phyloP scores from a whole-genome alignment of 2,888 invertebrate species.

The Scaptomyza parva region DNA sequence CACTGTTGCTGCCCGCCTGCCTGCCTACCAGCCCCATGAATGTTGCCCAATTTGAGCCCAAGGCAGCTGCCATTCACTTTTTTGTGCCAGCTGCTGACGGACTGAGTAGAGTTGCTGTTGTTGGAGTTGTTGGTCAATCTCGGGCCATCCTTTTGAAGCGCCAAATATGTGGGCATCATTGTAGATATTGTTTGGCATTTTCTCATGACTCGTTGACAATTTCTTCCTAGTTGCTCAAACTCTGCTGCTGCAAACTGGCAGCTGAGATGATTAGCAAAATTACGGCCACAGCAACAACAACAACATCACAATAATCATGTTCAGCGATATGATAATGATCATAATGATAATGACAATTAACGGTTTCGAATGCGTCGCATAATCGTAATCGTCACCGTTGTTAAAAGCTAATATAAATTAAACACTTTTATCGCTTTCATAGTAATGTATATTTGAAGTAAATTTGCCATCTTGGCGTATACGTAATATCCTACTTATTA shows the following conservation, averaged over 20 bases:
- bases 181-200: conserved; percentile 44
- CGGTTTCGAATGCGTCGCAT: neutral
- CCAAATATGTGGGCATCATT: conserved; percentile 39
- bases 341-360: conserved; percentile 6
- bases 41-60: conserved; percentile 67
- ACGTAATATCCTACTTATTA: conserved; percentile 14
- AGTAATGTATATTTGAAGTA: neutral
- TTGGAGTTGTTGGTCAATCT: conserved; percentile 45
- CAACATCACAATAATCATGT: conserved; percentile 21
- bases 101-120: too few relatives aligned
- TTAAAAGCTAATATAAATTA: conserved; percentile 27
- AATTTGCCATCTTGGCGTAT: conserved; percentile 15
- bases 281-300: conserved; percentile 12
- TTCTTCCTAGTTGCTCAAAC: conserved; percentile 70
- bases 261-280: conserved; percentile 68
- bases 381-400: conserved; percentile 1
- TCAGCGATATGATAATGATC: conserved; percentile 11
- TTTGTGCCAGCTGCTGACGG: conserved; percentile 34
- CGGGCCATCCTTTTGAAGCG: conserved; percentile 60
- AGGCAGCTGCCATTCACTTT: conserved; percentile 76
- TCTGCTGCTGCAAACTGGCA: conserved; percentile 22
- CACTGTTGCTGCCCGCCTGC: conserved; percentile 37
- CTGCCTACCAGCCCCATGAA: conserved; percentile 23
- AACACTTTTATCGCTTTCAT: conserved; percentile 4
- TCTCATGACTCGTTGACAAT: conserved; percentile 71